Evolutionary conservation across 2,888 invertebrate species (phyloP), one percentile per base, ranked within the genome.

Genomic region (Nymphalis c-album): DNA sequence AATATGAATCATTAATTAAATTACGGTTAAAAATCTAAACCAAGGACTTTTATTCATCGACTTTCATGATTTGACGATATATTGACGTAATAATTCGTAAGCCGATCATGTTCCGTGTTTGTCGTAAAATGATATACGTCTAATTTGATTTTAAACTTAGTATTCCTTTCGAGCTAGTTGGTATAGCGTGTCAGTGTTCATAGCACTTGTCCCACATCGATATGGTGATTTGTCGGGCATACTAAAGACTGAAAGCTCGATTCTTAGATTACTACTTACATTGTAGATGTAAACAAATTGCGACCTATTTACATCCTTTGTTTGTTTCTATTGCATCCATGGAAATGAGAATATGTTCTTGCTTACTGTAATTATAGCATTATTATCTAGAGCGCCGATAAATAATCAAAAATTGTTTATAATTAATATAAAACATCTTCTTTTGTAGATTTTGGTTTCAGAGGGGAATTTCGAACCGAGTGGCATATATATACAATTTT

Each of bases 201-300:
- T 57, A 65, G 60, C 63, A 55, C 63, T 59, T 67, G 66, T 69
- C 50, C 69, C 50, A 69, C 67, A 69, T 68, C 51, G 40, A 22
- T 61, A 51, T 22, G 51, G 31, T 51, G 60, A 58, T 70, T 70
- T 64, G 67, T 67, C 64, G 51, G 63, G 67, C 69, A 67, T 70
- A 67, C 67, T 64, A 66, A 66, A 55, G 45, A 69, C 31, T 57
- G 67, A 68, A 63, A 66, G 67, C 18, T 65, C 45, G 58, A 50
- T 61, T 64, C 64, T 64, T 60, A 55, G 50, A 58, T 22, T 53
- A 53, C 26, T 26, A 26, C 48, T 64, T 66, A 66, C 31, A 46
- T 47, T 65, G 53, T 47, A 60, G 61, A 53, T 57, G 51, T 60
- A 60, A 20, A 64, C 58, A 64, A 58, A 40, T 53, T 47, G 16